These are phyloP conservation scores for Lithosia quadra DNA, from an alignment of 2,888 invertebrate species.

Conservation along the genomic window DNA sequence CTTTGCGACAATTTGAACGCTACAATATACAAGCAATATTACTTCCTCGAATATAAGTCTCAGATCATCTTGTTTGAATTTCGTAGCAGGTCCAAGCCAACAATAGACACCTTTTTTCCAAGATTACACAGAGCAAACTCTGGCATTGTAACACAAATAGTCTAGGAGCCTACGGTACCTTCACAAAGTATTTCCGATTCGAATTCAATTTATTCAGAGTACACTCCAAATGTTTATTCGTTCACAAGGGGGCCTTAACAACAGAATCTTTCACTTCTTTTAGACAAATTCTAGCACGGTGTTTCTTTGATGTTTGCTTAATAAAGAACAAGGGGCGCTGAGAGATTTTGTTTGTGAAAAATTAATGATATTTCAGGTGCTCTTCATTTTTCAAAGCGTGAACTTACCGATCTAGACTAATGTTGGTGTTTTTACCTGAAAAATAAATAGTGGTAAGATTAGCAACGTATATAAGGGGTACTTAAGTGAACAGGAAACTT, in stretches of 20 bases:
- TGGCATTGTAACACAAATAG: constrained; percentile 43
- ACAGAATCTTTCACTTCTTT: constrained; percentile 54
- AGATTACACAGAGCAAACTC: constrained; percentile 41
- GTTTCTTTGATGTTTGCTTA: constrained; percentile 43
- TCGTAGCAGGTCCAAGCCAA: neutral
- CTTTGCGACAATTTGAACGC: neutral
- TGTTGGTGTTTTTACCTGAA: constrained; percentile 8
- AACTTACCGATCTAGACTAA: constrained; percentile 31
- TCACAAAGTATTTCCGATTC: constrained; percentile 63
- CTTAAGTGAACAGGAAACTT: too few species aligned
- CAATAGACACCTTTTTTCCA: constrained; percentile 34
- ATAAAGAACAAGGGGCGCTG: constrained; percentile 36
- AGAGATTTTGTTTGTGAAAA: constrained; percentile 10
- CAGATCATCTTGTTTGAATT: neutral
- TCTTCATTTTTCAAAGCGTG: constrained; percentile 24
- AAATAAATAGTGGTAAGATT: neutral
- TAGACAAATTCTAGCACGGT: constrained; percentile 34
- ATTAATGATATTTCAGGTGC: constrained; percentile 18
- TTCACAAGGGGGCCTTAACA: constrained; percentile 52
- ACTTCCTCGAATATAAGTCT: neutral
- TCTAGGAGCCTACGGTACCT: constrained; percentile 43
- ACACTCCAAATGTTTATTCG: constrained; percentile 62
- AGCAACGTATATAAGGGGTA: too few species aligned
- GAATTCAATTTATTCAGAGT: constrained; percentile 71
- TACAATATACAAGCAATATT: neutral